Evolutionary conservation across 2,797 vertebrate species (phyloP), one percentile per base, ranked within the genome.

Genomic region (Podargus strigoides): DNA sequence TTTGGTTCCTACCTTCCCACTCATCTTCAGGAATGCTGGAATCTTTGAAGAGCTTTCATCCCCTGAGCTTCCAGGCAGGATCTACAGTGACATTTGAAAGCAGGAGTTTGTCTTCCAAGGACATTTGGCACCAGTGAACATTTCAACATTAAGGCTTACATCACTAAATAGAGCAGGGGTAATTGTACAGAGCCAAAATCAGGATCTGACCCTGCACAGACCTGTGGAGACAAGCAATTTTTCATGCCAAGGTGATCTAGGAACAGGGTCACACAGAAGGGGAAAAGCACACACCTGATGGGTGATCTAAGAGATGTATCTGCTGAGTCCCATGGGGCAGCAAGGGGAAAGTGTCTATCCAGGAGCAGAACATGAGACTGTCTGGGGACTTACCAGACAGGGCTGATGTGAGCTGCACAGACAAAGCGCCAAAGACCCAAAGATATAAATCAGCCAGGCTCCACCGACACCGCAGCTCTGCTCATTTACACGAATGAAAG

Each of bases 1-100:
- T 86, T 73, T 59, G 32, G 19, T 94, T 95, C 75, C 66, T 75
- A 90, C 60, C 44, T 84, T 95, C 91, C 81, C 67, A 78, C 84
- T 41, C 37, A 36, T 76, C 49, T 83, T 58, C 37, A 22, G 26
- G 34, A 87, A 5, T 26, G 41, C 81, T 56, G 76, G 81, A 76
- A 85, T 60, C 34, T 19, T 58, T 42, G 46, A 87, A 56, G 14
- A 87, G 20, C 66, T 58, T 81, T 46, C 42, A 47, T 26, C 49
- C 56, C 32, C 46, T 50, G 36, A 82, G 66, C 30, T 77, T 77
- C 76, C 79, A 80, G 56, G 41, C 60, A 87, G 64, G 32, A 27
- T 77, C 69, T 58, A 60, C 68, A 58, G 64, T 8, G 6, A 34
- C 8, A 3, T 44, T 26, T 53, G 21, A 79, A 80, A 74, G 34